Base-by-base conservation (phyloP, 2,888 invertebrate genomes). In the Caenorhabditis sinica region DNA sequence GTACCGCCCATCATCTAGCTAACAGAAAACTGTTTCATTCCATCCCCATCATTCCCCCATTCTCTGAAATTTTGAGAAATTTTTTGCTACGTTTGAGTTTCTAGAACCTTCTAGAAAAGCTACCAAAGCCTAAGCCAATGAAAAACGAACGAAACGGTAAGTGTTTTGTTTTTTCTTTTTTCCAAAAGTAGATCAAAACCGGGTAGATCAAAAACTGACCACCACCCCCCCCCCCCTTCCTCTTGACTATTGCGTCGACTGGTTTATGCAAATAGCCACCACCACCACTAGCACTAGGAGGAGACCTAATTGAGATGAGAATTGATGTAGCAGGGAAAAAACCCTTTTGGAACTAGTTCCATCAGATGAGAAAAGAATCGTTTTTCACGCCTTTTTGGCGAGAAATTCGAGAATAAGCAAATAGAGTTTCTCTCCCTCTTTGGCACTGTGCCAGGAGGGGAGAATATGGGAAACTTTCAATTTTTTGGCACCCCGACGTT, bases 181-280 rank as follows among this genome's bases (percentile, higher is more conserved):
- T 60, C 28, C 49, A 20, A 20, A 20, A 49, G 20, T 20, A 20
- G n/a, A n/a, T n/a, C n/a, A n/a, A n/a, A n/a, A n/a, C n/a, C n/a
- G n/a, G n/a, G n/a, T n/a, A n/a, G n/a, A n/a, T n/a, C n/a, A n/a
- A n/a, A n/a, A n/a, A 20, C 49, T n/a, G 49, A 20, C 49, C 20
- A 6, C 11, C 49, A 6, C 49, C 20, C n/a, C 4, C n/a, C 5
- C 6, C 20, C 20, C 20, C 40, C 13, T 40, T 40, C 28, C 56
- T 69, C 66, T 28, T 28, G 43, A 25, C 66, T 69, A 51, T 33
- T 30, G 53, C 15, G 40, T 69, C 25, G 71, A 72, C 71, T 72
- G 71, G 71, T 72, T 72, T 72, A 72, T 72, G 71, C 71, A 72
- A 72, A 72, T 72, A 72, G 43, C 60, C 71, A 30, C 45, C 36